Percentiles rank a stretch among this genome's conserved stretches.
phyloP scores from a whole-genome alignment of 30 jellyfish, hydroid and myxozoan species.

The Hydractinia echinata region DNA sequence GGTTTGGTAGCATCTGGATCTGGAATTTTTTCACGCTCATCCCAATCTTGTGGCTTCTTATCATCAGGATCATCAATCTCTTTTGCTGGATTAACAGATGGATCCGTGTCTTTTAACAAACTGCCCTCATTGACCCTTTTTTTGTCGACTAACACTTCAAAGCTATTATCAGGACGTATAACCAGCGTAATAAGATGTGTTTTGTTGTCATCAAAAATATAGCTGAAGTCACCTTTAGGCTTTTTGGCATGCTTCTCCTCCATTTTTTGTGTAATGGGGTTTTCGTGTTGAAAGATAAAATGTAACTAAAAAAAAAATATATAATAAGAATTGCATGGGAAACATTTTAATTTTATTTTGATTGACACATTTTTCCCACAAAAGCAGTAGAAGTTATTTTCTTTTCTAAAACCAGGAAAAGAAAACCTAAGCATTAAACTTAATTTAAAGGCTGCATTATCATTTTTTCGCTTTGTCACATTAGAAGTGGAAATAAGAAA shows the following conservation, averaged over 20 bases:
- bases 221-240: conserved; percentile 74
- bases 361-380: too few relatives aligned
- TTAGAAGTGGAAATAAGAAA: not conserved
- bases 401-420: too few relatives aligned
- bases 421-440: too few relatives aligned
- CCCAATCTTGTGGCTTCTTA: conserved; percentile 96
- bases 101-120: conserved; percentile 69
- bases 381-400: too few relatives aligned
- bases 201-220: conserved; percentile 80
- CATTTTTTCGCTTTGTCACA: too few relatives aligned
- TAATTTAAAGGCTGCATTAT: too few relatives aligned
- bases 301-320: conserved; percentile 59
- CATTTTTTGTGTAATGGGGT: conserved; percentile 74
- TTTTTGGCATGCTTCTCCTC: conserved; percentile 95
- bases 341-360: not conserved
- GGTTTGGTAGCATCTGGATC: conserved; percentile 87
- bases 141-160: conserved; percentile 64
- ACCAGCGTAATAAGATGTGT: conserved; percentile 76
- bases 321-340: not conserved
- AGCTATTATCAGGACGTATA: conserved; percentile 69
- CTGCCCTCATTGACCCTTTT: conserved; percentile 76
- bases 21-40: conserved; percentile 86
- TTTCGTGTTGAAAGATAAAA: conserved; percentile 88
- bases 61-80: conserved; percentile 95
- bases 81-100: conserved; percentile 90